Percentiles rank a stretch among this genome's conserved stretches.
These are phyloP conservation scores for Sphecodes monilicornis DNA, from an alignment of 2,888 invertebrate genomes.

Conservation along the genomic window DNA sequence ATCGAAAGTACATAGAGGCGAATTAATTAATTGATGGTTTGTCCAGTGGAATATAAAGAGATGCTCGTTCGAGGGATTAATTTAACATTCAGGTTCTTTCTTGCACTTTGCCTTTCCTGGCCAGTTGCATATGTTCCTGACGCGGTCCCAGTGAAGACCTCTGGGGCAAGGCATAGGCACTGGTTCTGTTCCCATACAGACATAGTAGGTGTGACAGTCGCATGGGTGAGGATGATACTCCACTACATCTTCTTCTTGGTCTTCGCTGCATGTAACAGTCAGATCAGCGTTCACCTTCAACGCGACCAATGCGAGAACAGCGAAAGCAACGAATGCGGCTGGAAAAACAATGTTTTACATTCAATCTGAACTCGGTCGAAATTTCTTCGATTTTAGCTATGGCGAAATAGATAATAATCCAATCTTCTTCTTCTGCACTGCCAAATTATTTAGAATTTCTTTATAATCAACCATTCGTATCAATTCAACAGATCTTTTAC, in stretches of 20 bases:
- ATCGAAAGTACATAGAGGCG: not conserved
- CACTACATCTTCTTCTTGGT: accelerated
- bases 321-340: not conserved
- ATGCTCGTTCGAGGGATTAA: not conserved
- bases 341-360: not conserved
- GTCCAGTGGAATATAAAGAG: not conserved
- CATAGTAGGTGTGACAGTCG: not conserved
- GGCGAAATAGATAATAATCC: no score
- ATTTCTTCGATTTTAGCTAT: no score
- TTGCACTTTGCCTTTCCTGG: not conserved
- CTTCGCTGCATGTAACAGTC: not conserved
- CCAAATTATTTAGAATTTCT: no score
- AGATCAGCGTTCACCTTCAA: not conserved
- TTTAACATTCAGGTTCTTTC: accelerated
- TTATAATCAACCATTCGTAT: no score
- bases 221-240: not conserved
- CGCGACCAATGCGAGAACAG: not conserved
- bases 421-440: no score
- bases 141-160: not conserved
- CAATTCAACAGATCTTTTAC: no score
- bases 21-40: not conserved
- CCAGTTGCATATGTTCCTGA: accelerated
- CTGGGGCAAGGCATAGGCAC: not conserved
- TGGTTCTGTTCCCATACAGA: not conserved
- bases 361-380: not conserved